Evolutionary conservation across 1,140 invertebrate genomes (phyloP).

Genomic region (Calycopis cecrops): DNA sequence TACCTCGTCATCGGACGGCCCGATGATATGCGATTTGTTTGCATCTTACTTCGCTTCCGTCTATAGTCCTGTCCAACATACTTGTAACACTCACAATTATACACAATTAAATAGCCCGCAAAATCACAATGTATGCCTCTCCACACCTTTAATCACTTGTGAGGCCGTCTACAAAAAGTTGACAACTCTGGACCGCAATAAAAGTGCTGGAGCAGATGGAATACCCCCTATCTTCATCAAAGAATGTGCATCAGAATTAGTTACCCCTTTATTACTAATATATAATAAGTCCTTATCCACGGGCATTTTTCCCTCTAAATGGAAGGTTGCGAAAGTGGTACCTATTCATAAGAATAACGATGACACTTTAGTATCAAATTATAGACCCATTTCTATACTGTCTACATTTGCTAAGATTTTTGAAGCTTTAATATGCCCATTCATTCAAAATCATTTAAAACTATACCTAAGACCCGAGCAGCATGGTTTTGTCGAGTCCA

Average conservation of each 20-base stretch:
- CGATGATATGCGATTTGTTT: constrained; percentile 28
- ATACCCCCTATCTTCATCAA: constrained; percentile 7
- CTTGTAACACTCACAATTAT: constrained; percentile 6
- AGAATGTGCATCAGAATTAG: neutral
- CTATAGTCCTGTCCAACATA: neutral
- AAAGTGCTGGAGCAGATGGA: neutral
- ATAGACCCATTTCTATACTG: constrained; percentile 23
- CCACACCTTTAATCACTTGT: no score
- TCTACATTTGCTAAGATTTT: constrained; percentile 21
- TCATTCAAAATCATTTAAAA: constrained; percentile 19
- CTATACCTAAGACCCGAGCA: constrained; percentile 17
- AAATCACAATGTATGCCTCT: neutral
- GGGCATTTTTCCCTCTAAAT: constrained; percentile 18
- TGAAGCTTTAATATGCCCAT: constrained; percentile 20
- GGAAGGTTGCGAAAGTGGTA: constrained; percentile 22
- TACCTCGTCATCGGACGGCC: constrained; percentile 12
- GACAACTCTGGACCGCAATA: no score
- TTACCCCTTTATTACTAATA: constrained; percentile 8
- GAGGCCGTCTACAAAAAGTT: no score
- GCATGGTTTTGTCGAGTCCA: constrained; percentile 19
- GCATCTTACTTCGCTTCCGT: constrained; percentile 23
- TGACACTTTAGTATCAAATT: constrained; percentile 16
- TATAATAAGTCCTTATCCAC: no score
- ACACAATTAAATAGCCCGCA: neutral
- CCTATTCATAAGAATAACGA: constrained; percentile 21